Evolutionary conservation across 2,888 invertebrate genomes (phyloP), one percentile per base, ranked within the genome.

Genomic region (Arctia plantaginis): DNA sequence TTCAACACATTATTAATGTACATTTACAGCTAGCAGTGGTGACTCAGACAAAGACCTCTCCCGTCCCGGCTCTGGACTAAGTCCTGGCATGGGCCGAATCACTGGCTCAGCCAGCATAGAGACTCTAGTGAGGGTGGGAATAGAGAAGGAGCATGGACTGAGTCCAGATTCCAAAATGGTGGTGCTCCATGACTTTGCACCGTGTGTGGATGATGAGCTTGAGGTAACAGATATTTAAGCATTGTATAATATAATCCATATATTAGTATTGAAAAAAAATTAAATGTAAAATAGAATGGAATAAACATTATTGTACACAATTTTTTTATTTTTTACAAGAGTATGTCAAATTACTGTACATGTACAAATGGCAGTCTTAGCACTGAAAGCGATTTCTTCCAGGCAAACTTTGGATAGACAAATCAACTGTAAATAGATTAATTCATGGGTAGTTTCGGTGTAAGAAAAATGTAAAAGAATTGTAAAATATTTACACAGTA

Each of bases 101-200:
- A 99, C 99, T 2, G 99, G 99, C 71, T 99, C 99, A 35, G 98
- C 99, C 59, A 99, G 98, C 89, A 98, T 99, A 80, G 98, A 99
- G 92, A 98, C 98, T 0, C 94, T 99, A 51, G 98, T 98, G 2
- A 95, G 98, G 86, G 98, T 98, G 41, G 99, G 99, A 27, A 98
- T 99, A 77, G 99, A 99, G 90, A 99, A 99, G 88, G 98, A 99
- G 92, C 98, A 98, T 93, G 98, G 98, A 1, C 95, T 98, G 13
- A 98, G 98, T 80, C 98, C 99, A 0, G 99, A 99, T 90, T 98
- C 98, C 70, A 99, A 99, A 96, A 99, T 99, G 98, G 98, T 99
- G 77, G 99, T 99, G 59, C 95, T 99, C 18, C 99, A 99, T 91
- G 99, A 99, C 91, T 99, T 99, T 91, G 98, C 98, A 23, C 99